phyloP scores from a whole-genome alignment of 2,888 invertebrate species.

The Apocheima hispidaria region DNA sequence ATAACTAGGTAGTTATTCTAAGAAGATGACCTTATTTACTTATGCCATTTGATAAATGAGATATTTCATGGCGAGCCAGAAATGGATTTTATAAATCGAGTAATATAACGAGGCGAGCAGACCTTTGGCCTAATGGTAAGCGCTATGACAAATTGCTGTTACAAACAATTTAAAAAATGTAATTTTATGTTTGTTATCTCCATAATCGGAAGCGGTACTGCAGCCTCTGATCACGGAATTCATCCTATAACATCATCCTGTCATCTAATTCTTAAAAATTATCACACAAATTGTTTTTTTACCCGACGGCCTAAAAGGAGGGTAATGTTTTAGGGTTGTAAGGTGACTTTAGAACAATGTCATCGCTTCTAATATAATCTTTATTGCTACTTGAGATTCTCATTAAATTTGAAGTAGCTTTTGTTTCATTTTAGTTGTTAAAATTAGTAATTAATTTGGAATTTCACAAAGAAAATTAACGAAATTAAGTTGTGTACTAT shows the following conservation, averaged over 20 bases:
- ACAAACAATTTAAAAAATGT: no score
- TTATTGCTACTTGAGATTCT: conserved; percentile 4
- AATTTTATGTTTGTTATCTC: no score
- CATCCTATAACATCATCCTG: background rate
- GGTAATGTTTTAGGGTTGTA: no score
- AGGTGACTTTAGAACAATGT: conserved; percentile 2
- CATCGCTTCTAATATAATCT: background rate
- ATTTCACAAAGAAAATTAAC: conserved; percentile 2
- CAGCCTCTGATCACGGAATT: background rate
- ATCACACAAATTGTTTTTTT: background rate
- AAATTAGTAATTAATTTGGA: conserved; percentile 4
- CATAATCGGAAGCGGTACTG: no score
- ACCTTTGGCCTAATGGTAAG: background rate
- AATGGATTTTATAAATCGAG: background rate
- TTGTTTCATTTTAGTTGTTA: conserved; percentile 1
- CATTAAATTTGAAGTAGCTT: conserved; percentile 5
- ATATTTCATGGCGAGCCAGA: background rate
- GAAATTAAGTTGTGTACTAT: background rate
- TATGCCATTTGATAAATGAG: conserved; percentile 9
- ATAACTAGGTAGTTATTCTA: conserved; percentile 3
- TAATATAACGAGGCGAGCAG: background rate
- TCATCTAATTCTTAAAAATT: background rate
- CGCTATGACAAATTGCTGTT: no score
- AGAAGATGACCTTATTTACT: conserved; percentile 7
- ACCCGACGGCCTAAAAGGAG: no score